Conservation (phyloP, 2,888 invertebrate genomes). For the Drosophila putrida region DNA sequence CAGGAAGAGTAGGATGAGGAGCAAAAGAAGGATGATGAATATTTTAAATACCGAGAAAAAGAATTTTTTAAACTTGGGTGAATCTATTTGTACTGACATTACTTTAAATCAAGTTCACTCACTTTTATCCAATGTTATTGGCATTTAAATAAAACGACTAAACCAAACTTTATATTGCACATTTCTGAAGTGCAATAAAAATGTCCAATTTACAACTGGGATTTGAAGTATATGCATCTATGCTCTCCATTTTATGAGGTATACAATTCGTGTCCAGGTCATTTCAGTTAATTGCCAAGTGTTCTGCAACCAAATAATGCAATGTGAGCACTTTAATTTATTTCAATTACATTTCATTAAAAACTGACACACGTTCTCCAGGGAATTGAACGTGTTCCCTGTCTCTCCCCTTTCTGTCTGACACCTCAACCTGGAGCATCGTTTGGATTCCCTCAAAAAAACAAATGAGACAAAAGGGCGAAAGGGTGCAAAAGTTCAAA, state of each 20-base stretch:
- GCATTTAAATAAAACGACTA: too few species aligned
- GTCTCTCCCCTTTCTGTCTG: background rate
- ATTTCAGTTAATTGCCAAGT: constrained; percentile 22
- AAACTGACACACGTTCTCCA: constrained; percentile 63
- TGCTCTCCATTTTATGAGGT: background rate
- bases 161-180: too few species aligned
- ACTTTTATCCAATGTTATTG: too few species aligned
- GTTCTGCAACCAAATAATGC: constrained; percentile 28
- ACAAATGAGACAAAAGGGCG: constrained; percentile 25
- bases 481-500: constrained; percentile 56
- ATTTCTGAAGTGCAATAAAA: background rate
- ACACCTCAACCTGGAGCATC: background rate
- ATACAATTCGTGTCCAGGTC: constrained; percentile 26
- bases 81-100: too few species aligned
- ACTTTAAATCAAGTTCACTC: too few species aligned
- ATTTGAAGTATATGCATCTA: too few species aligned
- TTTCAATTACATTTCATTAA: constrained; percentile 75
- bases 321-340: constrained; percentile 59
- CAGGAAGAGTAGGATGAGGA: too few species aligned
- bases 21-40: too few species aligned
- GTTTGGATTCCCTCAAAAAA: background rate
- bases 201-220: background rate
- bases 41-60: too few species aligned
- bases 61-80: too few species aligned
- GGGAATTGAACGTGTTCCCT: constrained; percentile 4